These are phyloP conservation scores for Austrofundulus limnaeus DNA, from an alignment of 2,113 vertebrate genomes.

Conservation along the genomic window DNA sequence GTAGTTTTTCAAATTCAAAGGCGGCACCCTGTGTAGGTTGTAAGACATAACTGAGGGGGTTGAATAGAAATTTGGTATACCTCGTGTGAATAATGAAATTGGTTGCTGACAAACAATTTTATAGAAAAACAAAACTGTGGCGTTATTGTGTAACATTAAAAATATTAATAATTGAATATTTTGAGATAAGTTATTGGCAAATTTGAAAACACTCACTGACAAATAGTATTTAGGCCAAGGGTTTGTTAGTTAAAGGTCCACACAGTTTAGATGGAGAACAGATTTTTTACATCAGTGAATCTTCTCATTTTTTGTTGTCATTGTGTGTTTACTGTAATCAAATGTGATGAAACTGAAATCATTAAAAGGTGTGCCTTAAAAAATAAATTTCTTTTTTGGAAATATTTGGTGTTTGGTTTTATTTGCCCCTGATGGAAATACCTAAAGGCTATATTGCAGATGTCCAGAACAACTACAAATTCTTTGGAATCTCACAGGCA, in stretches of 20 bases:
- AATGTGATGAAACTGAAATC: constrained; percentile 64
- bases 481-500: too few species aligned
- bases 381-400: constrained; percentile 65
- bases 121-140: too few species aligned
- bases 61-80: constrained; percentile 12
- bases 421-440: too few species aligned
- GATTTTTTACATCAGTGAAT: constrained; percentile 31
- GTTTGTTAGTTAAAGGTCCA: neutral
- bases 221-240: constrained; percentile 22
- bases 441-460: too few species aligned
- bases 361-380: constrained; percentile 76
- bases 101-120: neutral
- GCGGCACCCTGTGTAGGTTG: constrained; percentile 38
- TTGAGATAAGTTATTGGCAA: neutral
- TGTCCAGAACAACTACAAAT: too few species aligned
- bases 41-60: constrained; percentile 16
- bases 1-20: constrained; percentile 41
- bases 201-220: constrained; percentile 1
- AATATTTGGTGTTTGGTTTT: constrained; percentile 40
- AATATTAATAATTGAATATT: neutral
- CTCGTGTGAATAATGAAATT: constrained; percentile 7
- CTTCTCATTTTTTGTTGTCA: constrained; percentile 48
- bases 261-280: constrained; percentile 12
- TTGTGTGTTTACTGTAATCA: constrained; percentile 64
- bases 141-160: neutral